Conservation (phyloP, 1,140 invertebrate genomes). For the Drosophila novamexicana region DNA sequence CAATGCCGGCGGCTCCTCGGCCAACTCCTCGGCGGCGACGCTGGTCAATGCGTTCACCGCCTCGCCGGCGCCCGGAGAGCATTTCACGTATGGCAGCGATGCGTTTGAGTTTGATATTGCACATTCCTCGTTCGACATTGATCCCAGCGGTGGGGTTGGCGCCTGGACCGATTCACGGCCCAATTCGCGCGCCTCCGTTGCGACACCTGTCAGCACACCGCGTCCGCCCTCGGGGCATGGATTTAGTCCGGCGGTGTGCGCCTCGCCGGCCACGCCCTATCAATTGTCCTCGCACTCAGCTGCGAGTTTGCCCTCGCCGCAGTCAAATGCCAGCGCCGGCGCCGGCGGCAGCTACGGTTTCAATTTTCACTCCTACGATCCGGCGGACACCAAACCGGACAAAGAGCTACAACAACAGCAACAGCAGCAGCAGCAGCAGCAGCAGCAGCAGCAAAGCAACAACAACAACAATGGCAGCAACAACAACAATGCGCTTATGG, state of each 20-base stretch:
- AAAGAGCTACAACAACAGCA: slow-evolving; percentile 52
- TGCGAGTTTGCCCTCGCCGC: slow-evolving; percentile 81
- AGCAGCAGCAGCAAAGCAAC: slow-evolving; percentile 77
- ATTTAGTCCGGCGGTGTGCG: slow-evolving; percentile 83
- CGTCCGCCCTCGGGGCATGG: slow-evolving; percentile 81
- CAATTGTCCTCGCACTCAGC: slow-evolving; percentile 79
- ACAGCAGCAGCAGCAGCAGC: slow-evolving; percentile 66
- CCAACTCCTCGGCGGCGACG: slow-evolving; percentile 66
- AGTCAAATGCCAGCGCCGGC: slow-evolving; percentile 84
- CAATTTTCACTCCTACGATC: slow-evolving; percentile 68
- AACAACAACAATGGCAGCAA: slow-evolving; percentile 52
- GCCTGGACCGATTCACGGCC: slow-evolving; percentile 80
- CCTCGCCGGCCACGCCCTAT: slow-evolving; percentile 82
- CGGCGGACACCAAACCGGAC: slow-evolving; percentile 65
- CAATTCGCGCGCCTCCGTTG: slow-evolving; percentile 82
- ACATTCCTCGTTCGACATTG: slow-evolving; percentile 83
- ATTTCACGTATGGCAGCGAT: slow-evolving; percentile 66
- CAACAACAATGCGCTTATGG: slow-evolving; percentile 45
- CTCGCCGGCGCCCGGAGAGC: slow-evolving; percentile 70
- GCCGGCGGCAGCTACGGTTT: slow-evolving; percentile 69
- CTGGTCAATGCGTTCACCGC: slow-evolving; percentile 70
- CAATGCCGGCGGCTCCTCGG: slow-evolving; percentile 50
- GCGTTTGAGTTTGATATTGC: slow-evolving; percentile 81
- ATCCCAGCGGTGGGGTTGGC: slow-evolving; percentile 74
- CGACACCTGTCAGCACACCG: slow-evolving; percentile 81